Conservation (phyloP, 2,888 invertebrate genomes). For the Merodon equestris region DNA sequence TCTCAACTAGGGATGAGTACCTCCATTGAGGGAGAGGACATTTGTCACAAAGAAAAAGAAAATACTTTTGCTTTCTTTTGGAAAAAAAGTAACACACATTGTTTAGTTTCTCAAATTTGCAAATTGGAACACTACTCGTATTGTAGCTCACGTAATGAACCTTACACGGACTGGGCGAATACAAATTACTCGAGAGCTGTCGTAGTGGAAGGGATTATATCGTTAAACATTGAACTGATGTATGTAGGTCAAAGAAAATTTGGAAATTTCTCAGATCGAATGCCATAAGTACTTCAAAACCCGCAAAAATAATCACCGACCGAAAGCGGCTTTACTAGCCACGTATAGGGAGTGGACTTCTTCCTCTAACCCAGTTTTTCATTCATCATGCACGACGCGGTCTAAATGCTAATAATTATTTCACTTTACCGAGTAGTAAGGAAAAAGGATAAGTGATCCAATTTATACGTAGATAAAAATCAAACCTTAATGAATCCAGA, state of each 20-base stretch:
- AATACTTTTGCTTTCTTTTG: not conserved
- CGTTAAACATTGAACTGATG: constrained; percentile 9
- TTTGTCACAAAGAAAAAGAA: not conserved
- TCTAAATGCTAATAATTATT: constrained; percentile 59
- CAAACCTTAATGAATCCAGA: constrained; percentile 62
- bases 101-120: constrained; percentile 31
- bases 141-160: constrained; percentile 48
- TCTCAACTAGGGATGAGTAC: no score
- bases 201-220: constrained; percentile 56
- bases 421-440: constrained; percentile 54
- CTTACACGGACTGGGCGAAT: not conserved
- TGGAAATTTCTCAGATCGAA: constrained; percentile 34
- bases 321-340: constrained; percentile 53
- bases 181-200: constrained; percentile 22
- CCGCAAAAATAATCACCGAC: constrained; percentile 29
- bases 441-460: no score
- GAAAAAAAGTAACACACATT: no score
- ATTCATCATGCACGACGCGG: constrained; percentile 34
- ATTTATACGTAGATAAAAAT: constrained; percentile 28
- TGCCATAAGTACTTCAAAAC: constrained; percentile 45
- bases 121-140: constrained; percentile 46
- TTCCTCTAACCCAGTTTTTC: constrained; percentile 39
- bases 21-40: no score
- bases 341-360: no score
- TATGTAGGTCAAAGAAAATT: constrained; percentile 17